These are phyloP conservation scores for Motacilla tschutschensis DNA, from an alignment of 2,113 vertebrate species.

Conservation along the genomic window DNA sequence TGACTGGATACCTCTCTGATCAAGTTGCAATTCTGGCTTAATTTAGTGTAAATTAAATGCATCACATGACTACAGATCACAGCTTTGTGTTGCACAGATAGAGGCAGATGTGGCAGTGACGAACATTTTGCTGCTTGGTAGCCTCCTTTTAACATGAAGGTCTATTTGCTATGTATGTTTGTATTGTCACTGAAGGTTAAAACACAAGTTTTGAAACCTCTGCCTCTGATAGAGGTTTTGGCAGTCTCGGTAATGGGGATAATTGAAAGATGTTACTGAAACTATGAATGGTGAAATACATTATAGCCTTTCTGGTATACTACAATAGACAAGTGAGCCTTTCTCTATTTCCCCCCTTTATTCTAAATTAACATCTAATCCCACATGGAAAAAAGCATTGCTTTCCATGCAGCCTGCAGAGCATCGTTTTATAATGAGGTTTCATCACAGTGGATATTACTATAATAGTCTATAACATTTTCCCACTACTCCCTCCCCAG, in stretches of 20 bases:
- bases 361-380: neutral
- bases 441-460: neutral
- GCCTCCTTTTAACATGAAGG: neutral
- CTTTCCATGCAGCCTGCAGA: neutral
- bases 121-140: neutral
- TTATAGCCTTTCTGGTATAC: neutral
- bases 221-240: neutral
- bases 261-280: neutral
- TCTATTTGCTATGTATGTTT: neutral
- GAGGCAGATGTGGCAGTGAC: neutral
- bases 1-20: neutral
- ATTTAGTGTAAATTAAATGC: neutral
- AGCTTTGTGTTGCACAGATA: neutral
- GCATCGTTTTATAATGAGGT: slow-evolving; percentile 4
- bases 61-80: neutral
- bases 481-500: neutral
- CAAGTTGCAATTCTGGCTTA: neutral
- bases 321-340: neutral
- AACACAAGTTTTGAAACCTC: neutral
- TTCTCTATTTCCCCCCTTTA: neutral
- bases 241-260: neutral
- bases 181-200: neutral
- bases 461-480: neutral
- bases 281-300: neutral
- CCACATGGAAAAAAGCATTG: neutral